These are phyloP conservation scores for Grammomys surdaster DNA, from an alignment of 2,113 vertebrate species.

Conservation along the genomic window DNA sequence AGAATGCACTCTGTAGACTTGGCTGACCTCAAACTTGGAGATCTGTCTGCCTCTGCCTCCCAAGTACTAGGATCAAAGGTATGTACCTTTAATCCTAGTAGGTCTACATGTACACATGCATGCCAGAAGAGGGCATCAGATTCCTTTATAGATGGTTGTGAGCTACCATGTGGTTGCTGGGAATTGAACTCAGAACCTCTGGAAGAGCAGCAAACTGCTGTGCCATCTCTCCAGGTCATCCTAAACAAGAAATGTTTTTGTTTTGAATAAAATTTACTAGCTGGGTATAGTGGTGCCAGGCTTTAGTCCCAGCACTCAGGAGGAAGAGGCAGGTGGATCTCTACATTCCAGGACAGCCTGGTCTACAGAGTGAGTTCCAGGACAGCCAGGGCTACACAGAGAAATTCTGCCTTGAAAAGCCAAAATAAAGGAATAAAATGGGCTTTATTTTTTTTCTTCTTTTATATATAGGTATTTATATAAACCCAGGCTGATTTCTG, in stretches of 20 bases:
- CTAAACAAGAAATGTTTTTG: background rate
- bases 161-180: background rate
- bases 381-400: too few species aligned
- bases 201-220: background rate
- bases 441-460: background rate
- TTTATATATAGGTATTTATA: background rate
- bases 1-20: too few species aligned
- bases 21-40: too few species aligned
- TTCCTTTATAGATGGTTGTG: background rate
- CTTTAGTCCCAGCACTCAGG: background rate
- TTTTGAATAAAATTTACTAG: background rate
- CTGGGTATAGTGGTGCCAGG: background rate
- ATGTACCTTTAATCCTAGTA: too few species aligned
- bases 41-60: too few species aligned
- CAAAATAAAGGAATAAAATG: background rate
- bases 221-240: background rate
- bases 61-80: too few species aligned
- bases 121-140: background rate
- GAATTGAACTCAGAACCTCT: background rate
- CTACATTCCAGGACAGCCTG: too few species aligned
- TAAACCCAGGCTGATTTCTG: background rate
- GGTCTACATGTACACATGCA: background rate
- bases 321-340: too few species aligned
- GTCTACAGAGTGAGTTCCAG: too few species aligned
- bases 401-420: too few species aligned